A percentile compares a stretch with the other conserved stretches of the same genome.
phyloP scores from a whole-genome alignment of 2,113 vertebrate genomes.

The Ceyx cyanopectus region DNA sequence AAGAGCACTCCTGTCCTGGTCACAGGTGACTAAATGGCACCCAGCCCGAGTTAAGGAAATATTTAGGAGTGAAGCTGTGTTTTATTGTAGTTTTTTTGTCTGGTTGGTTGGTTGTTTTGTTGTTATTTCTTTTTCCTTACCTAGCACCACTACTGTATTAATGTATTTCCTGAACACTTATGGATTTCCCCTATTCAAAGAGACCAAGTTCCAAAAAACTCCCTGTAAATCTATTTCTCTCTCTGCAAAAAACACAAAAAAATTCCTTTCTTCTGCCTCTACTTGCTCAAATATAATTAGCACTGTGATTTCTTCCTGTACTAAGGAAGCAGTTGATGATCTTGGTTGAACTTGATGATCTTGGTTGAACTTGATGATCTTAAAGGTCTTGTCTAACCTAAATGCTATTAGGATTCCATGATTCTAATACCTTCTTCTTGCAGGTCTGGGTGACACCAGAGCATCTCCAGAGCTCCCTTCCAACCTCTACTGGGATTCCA shows the following conservation, averaged over 20 bases:
- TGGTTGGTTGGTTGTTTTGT: too few relatives aligned
- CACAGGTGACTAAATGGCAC: not conserved
- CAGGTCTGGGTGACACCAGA: not conserved
- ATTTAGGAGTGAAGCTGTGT: not conserved
- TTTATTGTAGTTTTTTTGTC: too few relatives aligned
- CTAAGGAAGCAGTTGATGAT: not conserved
- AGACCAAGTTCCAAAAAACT: not conserved
- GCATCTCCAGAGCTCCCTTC: not conserved
- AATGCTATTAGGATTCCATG: not conserved
- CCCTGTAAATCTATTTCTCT: not conserved
- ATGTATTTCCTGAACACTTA: not conserved
- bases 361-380: not conserved
- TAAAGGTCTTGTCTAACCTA: not conserved
- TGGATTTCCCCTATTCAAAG: not conserved
- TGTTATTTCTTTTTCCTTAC: not conserved
- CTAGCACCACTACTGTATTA: not conserved
- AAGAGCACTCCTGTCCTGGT: not conserved
- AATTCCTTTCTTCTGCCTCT: conserved; percentile 7
- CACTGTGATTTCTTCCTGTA: not conserved
- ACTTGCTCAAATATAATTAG: conserved; percentile 14
- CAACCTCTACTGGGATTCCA: not conserved
- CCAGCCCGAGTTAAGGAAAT: not conserved
- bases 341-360: not conserved
- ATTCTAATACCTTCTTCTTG: not conserved
- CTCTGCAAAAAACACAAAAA: not conserved